phyloP scores from a whole-genome alignment of 2,888 invertebrate species.

The Idaea biselata region DNA sequence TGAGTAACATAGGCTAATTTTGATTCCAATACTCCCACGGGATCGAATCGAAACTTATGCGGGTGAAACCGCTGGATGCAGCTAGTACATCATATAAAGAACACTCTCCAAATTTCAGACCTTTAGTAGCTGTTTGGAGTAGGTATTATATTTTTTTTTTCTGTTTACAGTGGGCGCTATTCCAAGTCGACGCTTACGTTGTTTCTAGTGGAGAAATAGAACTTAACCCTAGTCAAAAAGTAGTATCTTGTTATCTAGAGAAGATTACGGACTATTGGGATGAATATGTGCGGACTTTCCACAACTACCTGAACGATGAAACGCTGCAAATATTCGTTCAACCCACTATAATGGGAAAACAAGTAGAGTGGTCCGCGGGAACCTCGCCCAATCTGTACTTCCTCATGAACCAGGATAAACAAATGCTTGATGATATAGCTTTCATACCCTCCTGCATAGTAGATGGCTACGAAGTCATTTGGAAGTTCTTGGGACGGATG shows the following conservation, averaged over 20 bases:
- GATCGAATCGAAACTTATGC: too few relatives aligned
- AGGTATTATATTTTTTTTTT: too few relatives aligned
- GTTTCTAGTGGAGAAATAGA: conserved; percentile 57
- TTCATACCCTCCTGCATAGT: conserved; percentile 81
- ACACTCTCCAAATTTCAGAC: too few relatives aligned
- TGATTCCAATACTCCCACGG: too few relatives aligned
- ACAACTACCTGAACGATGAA: conserved; percentile 86
- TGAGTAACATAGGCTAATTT: too few relatives aligned
- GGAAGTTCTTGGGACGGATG: conserved; percentile 84
- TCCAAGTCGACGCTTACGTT: conserved; percentile 80
- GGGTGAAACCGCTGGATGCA: too few relatives aligned
- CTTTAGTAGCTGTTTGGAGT: too few relatives aligned
- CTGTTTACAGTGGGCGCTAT: conserved; percentile 81
- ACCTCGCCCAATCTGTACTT: conserved; percentile 86
- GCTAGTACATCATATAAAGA: too few relatives aligned
- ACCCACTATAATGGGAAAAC: conserved; percentile 91
- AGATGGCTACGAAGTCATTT: conserved; percentile 82
- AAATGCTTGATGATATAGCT: conserved; percentile 76
- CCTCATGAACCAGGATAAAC: conserved; percentile 84
- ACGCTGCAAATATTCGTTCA: conserved; percentile 87
- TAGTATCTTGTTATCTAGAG: conserved; percentile 80
- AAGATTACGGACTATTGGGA: conserved; percentile 84
- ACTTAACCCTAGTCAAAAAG: conserved; percentile 82
- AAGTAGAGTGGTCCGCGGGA: conserved; percentile 88
- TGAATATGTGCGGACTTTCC: conserved; percentile 84